Base-by-base conservation (phyloP, 2,797 vertebrate genomes). In the Siniperca obscura region DNA sequence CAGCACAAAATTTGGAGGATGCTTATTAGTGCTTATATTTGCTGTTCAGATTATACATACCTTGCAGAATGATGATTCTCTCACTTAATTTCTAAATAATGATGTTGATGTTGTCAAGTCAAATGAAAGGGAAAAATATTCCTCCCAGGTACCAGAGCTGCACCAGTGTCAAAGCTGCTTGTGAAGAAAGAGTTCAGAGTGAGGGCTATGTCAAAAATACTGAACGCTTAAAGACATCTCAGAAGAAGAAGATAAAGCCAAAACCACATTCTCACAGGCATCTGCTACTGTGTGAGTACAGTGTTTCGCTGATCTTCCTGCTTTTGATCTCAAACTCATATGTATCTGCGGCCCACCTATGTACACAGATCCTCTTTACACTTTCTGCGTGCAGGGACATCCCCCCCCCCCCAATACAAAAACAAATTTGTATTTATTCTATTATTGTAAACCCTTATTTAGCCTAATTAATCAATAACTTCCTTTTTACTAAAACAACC, bases 311-410 rank as follows among this genome's bases (percentile, higher is more conserved):
- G 48, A 66, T 79, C 82, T 78, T 85, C 79, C 74, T 78, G 13
- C 74, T 88, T 89, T 83, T 87, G 55, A 85, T 67, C 68, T 87
- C 21, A 53, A 40, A 38, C 52, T 40, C 22, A 30, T 16, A 34
- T 62, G 42, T 48, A 0, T 52, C 22, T 76, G 44, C 61, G 34
- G 40, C 67, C 56, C 25, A 80, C 84, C 36, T 56, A 13, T 55
- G 59, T 50, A 21, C 66, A 80, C 12, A 38, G 19, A 68, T 46
- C 34, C 10, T 59, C 53, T 22, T 74, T 64, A 66, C 2, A 30
- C 27, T 30, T 21, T 50, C 13, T 52, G 25, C 1, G 0, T 44
- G n/a, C 10, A 21, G 62, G 52, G 25, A 46, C 19, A 27, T 27
- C 27, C 27, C 27, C 27, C 27, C 27, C 27, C 27, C 27, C 27